Evolutionary conservation across 64 coral and sea anemone genomes (phyloP).

Genomic region (Trachythela sp.): DNA sequence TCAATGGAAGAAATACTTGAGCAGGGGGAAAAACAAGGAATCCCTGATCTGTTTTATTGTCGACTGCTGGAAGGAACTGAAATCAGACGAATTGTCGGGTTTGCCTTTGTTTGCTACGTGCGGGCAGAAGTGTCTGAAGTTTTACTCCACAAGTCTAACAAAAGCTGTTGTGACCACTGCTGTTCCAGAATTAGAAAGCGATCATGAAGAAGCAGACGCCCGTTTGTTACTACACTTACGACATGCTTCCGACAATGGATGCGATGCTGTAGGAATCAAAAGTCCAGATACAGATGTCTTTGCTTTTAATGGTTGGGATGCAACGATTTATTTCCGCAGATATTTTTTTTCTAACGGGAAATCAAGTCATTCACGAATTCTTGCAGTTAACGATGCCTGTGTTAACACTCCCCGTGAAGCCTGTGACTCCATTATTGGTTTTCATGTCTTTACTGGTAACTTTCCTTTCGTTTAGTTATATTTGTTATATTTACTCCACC

Average conservation of each 20-base stretch:
- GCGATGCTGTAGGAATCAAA: background rate
- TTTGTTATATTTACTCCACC: background rate
- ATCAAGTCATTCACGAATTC: background rate
- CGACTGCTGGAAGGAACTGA: constrained; percentile 10
- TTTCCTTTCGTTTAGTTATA: background rate
- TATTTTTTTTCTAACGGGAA: background rate
- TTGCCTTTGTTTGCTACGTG: background rate
- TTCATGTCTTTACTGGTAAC: background rate
- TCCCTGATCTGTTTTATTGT: background rate
- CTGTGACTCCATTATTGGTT: constrained; percentile 2
- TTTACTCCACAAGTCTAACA: background rate
- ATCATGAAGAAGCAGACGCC: constrained; percentile 7
- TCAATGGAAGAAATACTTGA: constrained; percentile 1
- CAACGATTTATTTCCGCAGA: background rate
- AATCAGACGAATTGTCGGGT: background rate
- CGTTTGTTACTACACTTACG: background rate
- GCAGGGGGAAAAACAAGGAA: background rate
- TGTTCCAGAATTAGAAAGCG: background rate
- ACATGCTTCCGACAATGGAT: background rate
- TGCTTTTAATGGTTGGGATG: background rate
- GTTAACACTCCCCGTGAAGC: background rate
- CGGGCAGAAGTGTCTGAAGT: background rate
- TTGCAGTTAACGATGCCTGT: background rate
- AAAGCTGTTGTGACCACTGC: background rate
- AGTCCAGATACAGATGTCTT: constrained; percentile 23